These are phyloP conservation scores for Ennomos erosarius DNA, from an alignment of 2,888 invertebrate species.

Conservation along the genomic window DNA sequence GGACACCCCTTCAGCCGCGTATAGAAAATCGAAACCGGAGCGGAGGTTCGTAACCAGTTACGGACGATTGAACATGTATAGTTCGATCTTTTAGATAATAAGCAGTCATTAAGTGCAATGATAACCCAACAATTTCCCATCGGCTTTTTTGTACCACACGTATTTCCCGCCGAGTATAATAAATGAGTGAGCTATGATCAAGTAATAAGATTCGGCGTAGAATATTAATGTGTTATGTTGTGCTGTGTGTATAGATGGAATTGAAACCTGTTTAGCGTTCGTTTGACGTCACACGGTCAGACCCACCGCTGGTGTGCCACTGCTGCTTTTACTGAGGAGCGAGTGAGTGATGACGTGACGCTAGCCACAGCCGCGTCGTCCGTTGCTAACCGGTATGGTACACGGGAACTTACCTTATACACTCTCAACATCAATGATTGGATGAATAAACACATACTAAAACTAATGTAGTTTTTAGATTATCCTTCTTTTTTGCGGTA, in stretches of 20 bases:
- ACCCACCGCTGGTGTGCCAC: not conserved
- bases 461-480: no score
- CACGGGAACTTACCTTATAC: conserved; percentile 42
- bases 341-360: no score
- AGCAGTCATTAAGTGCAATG: no score
- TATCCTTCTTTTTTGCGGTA: no score
- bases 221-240: conserved; percentile 31
- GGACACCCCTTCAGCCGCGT: no score
- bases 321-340: no score
- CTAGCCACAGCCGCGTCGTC: no score
- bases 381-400: conserved; percentile 5
- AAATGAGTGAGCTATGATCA: conserved; percentile 27
- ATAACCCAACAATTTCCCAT: not conserved
- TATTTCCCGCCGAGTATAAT: conserved; percentile 26
- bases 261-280: conserved; percentile 34
- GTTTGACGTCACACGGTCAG: conserved; percentile 34
- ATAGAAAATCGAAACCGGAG: no score
- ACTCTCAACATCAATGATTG: conserved; percentile 14
- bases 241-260: conserved; percentile 19
- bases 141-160: conserved; percentile 20
- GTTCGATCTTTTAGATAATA: no score
- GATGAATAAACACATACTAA: conserved; percentile 3
- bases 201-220: conserved; percentile 32
- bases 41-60: no score
- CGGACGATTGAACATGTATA: no score